Evolutionary conservation across 2,113 vertebrate species (phyloP), one percentile per base, ranked within the genome.

Genomic region (Scortum barcoo): DNA sequence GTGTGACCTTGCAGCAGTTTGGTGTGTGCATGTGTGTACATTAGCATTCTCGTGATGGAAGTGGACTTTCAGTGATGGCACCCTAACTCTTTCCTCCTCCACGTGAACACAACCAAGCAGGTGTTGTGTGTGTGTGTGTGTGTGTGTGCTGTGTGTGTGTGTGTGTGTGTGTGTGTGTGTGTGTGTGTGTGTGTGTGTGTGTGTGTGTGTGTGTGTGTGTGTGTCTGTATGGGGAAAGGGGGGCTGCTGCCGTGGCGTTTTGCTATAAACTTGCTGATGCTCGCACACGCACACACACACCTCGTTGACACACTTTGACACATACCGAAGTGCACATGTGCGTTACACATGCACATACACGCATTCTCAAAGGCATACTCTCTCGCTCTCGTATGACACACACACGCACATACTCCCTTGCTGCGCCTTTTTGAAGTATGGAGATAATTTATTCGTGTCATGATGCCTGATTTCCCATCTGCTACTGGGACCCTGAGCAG

Each of bases 401-500:
- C 80, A 83, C 68, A 61, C 78, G 42, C 84, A 72, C 83, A 53
- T 10, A 67, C 89, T 88, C 89, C 84, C 90, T 90, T 11, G 69
- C 84, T 83, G 85, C 13, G 88, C 81, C 91, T 93, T 94, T 92
- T 93, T 93, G 92, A 95, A 95, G 93, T 95, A 94, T 93, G 93
- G 93, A 94, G 93, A 94, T 95, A 94, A 95, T 96, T 95, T 95
- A 94, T 95, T 95, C 89, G 93, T 93, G 94, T 95, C 93, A 95
- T 94, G 93, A 95, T 94, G 93, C 92, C 94, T 91, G 89, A 90
- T 93, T 94, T 92, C 91, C 95, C 95, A 95, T 96, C 95, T 96
- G 95, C 94, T 95, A 86, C 93, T 94, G 95, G 94, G 94, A 94
- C 93, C 92, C 90, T 91, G 91, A 93, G 92, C 93, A 94, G 92